These are phyloP conservation scores for Mayetiola destructor DNA, from an alignment of 2,888 invertebrate species.

Conservation along the genomic window DNA sequence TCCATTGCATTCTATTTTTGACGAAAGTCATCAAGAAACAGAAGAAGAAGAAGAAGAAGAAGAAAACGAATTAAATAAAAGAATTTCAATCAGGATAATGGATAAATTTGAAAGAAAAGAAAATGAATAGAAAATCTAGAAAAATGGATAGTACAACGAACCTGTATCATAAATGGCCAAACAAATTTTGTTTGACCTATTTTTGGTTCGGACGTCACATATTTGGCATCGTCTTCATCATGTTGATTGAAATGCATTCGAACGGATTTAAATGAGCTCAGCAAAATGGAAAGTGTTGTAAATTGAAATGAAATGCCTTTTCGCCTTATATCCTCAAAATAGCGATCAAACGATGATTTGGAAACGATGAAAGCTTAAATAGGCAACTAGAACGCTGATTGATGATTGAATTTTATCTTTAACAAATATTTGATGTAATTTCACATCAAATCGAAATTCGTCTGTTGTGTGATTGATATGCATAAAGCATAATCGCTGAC, in stretches of 20 bases:
- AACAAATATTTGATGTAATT: no score
- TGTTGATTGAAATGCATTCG: slow-evolving; percentile 21
- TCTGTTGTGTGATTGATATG: no score
- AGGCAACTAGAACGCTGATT: no score
- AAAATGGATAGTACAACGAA: background rate
- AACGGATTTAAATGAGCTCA: background rate
- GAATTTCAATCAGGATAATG: background rate
- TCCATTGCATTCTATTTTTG: slow-evolving; percentile 32
- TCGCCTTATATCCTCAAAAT: no score
- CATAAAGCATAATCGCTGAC: no score
- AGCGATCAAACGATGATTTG: no score
- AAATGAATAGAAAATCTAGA: background rate
- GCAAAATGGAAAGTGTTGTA: no score
- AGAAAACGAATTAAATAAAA: background rate
- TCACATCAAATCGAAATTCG: no score
- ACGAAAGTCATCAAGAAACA: background rate
- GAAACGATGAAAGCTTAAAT: no score
- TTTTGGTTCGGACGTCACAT: slow-evolving; percentile 20
- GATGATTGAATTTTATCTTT: no score
- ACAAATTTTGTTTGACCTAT: slow-evolving; percentile 20
- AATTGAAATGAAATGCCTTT: no score
- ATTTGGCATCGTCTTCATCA: slow-evolving; percentile 21
- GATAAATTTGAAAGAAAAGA: background rate
- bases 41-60: background rate
- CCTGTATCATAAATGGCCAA: slow-evolving; percentile 18